Evolutionary conservation across 2,888 invertebrate genomes (phyloP), one percentile per base, ranked within the genome.

Genomic region (Hedya salicella): DNA sequence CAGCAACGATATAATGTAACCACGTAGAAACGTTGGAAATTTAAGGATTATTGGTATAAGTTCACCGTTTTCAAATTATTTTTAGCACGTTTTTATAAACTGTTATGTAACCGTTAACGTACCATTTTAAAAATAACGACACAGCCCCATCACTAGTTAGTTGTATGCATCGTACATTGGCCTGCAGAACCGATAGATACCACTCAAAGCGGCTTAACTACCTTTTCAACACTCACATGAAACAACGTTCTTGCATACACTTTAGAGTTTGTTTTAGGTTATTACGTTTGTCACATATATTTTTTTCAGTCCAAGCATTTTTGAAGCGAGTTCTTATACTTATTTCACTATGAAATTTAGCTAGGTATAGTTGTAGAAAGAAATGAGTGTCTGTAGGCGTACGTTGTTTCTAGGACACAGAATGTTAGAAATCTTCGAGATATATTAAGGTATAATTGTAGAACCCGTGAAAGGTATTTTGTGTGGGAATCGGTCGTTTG

Each of bases 81-180:
- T n/a, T n/a, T n/a, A n/a, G n/a, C n/a, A n/a, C 30, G 17, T n/a
- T 42, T 16, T 19, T n/a, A 4, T 4, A 17, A 17, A 19, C 21
- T n/a, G 30, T 21, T n/a, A 44, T 21, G 17, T 36, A 48, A 54
- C 44, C 46, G 59, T 53, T 60, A 61, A 49, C 16, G 9, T 30
- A 21, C 16, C 14, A 32, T 54, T 32, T 32, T 39, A 39, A 30
- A 57, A 59, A 25, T 16, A 59, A 66, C 66, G 30, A 4, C 60
- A 76, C 75, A 78, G 46, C 46, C 82, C 76, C 91, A 87, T 78
- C 92, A 84, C 92, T 91, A 89, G 81, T 88, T 88, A 91, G 89
- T 91, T 91, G 91, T 91, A 91, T 91, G 92, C 92, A 89, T 86
- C 92, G 92, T 89, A 91, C 92, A 91, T 87, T 91, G 92, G 92